Evolutionary conservation across 2,113 vertebrate genomes (phyloP), one percentile per base, ranked within the genome.

Genomic region (Amphiprion percula): DNA sequence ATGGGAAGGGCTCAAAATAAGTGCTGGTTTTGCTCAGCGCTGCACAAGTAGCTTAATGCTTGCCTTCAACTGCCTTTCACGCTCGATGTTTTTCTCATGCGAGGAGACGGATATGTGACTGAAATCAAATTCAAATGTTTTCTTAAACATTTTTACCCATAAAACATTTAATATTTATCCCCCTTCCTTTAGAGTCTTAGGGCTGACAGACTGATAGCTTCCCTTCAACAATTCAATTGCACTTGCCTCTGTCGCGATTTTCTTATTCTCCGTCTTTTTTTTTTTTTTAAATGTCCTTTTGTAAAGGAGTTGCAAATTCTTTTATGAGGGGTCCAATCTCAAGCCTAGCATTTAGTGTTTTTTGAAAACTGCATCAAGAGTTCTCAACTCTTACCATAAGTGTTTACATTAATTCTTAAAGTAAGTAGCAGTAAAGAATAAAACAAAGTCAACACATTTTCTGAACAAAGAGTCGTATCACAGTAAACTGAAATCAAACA

Each of bases 111-210:
- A 96, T 95, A 91, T 94, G 95, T 83, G 84, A 96, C 95, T 95
- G 84, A 88, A 87, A 87, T 91, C 86, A 77, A 88, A 89, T 93
- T 94, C 92, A 95, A 93, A 95, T 93, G 88, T 91, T 86, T 90
- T 88, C 72, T 88, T 91, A 92, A 95, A 94, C 94, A 95, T 95
- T 94, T 37, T 95, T 90, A 82, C 82, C 91, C 80, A 86, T 90
- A 77, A 81, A 92, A 83, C 88, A 91, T 90, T 88, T 88, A 68
- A 89, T 96, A 95, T 95, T 95, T 95, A 95, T 96, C 96, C 96
- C 97, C 97, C 94, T 96, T 96, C 91, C 95, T 99, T 99, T 99
- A 99, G 98, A 99, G 98, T 99, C 98, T 95, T 95, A 97, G 98
- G 98, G 97, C 96, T 95, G 94, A 97, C 96, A 97, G 98, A 99